Evolutionary conservation across 2,888 invertebrate species (phyloP), one percentile per base, ranked within the genome.

Genomic region (Rhogogaster chlorosoma): DNA sequence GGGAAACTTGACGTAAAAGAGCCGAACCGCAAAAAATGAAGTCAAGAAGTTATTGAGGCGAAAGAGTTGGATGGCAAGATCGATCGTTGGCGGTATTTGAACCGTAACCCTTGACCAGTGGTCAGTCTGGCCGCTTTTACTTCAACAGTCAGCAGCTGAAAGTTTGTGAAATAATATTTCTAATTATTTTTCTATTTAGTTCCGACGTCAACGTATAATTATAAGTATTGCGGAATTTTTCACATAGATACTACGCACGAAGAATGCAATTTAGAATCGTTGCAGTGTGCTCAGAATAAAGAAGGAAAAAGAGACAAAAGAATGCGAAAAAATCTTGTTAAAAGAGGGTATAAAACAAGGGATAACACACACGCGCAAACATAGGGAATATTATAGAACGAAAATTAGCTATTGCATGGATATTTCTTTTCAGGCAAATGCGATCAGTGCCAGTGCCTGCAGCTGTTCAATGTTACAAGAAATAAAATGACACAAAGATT

Each of bases 11-110:
- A 80, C 80, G 80, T 26, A 26, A 61, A 80, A 36, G 80, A 61
- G 38, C 36, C 26, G 12, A 38, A 57, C 61, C 57, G 38, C 57
- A 80, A 80, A 80, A 80, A 80, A 80, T 80, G 67, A 45, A 67
- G 64, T 83, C 70, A 36, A 42, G 83, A 64, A 45, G 64, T 83
- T 83, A 64, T 45, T 67, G 38, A 38, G 80, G 61, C 80, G 67
- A 36, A 67, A 70, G 83, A 83, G 83, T 70, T 42, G 18, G 83
- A 83, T 49, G 70, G 83, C 7, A 70, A 83, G 83, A 83, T 83
- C 83, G 83, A 70, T 83, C 67, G 83, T 12, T 42, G n/a, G 29
- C 18, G 45, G 83, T 67, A 42, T 42, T 83, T 82, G 38, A 82
- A 82, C 64, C 82, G 64, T 64, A 42, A 82, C 78, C 61, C 80